phyloP scores from a whole-genome alignment of 1,140 invertebrate genomes.

The Coenobita brevimanus region DNA sequence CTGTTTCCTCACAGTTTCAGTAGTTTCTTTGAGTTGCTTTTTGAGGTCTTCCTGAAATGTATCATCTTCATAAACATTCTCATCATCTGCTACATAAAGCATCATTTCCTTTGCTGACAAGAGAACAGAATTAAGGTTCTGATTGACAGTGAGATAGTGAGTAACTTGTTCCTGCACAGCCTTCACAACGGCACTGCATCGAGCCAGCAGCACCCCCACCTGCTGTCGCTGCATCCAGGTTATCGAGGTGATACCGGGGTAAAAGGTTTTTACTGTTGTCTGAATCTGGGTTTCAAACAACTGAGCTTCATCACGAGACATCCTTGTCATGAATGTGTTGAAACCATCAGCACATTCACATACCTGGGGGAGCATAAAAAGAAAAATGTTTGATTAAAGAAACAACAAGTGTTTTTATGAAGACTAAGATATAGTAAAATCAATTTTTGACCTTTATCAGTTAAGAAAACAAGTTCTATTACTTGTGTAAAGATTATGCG shows the following conservation, averaged over 20 bases:
- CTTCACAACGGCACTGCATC: conserved; percentile 29
- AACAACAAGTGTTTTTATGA: too few relatives aligned
- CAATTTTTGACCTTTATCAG: too few relatives aligned
- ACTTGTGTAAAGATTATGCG: too few relatives aligned
- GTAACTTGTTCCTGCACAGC: conserved; percentile 39
- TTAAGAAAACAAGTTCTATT: too few relatives aligned
- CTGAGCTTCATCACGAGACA: conserved; percentile 59
- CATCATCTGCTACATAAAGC: conserved; percentile 42
- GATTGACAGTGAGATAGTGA: conserved; percentile 54
- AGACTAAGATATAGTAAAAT: too few relatives aligned
- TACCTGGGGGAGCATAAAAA: conserved; percentile 29
- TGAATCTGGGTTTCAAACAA: conserved; percentile 57
- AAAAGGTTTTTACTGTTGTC: conserved; percentile 37
- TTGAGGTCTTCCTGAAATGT: conserved; percentile 54
- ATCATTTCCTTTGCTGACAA: conserved; percentile 40
- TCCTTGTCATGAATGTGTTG: conserved; percentile 58
- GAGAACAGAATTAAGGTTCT: conserved; percentile 30
- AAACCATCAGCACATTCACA: conserved; percentile 44
- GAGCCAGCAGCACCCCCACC: conserved; percentile 1
- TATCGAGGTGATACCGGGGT: conserved; percentile 41
- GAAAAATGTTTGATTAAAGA: too few relatives aligned
- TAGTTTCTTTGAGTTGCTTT: conserved; percentile 23
- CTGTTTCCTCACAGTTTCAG: conserved; percentile 18
- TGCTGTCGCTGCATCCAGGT: conserved; percentile 43
- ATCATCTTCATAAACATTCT: conserved; percentile 42